Conservation (phyloP, 2,797 vertebrate genomes). For the Thamnophis elegans region DNA sequence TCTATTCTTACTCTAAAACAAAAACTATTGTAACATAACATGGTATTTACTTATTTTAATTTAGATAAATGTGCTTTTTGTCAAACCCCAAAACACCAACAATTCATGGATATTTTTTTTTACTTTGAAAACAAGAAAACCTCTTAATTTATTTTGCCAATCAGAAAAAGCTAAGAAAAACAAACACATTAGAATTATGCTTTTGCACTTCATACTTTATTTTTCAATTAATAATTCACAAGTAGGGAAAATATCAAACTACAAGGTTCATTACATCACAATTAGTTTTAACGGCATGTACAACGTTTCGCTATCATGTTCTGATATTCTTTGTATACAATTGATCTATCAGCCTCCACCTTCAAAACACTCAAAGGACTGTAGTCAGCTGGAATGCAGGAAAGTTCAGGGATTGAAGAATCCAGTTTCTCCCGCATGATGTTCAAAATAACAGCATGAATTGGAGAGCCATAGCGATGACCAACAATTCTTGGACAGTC, state of each 20-base stretch:
- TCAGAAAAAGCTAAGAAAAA: conserved; percentile 44
- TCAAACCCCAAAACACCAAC: conserved; percentile 22
- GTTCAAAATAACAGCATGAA: conserved; percentile 93
- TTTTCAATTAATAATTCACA: rapidly evolving
- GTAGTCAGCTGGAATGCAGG: conserved; percentile 90
- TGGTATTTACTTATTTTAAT: conserved; percentile 43
- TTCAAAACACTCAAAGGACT: conserved; percentile 89
- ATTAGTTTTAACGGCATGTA: conserved; percentile 81
- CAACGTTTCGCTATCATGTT: conserved; percentile 94
- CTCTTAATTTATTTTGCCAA: conserved; percentile 26
- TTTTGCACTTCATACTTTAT: not conserved
- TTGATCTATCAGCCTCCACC: conserved; percentile 88
- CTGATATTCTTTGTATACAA: conserved; percentile 91
- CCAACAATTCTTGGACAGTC: conserved; percentile 82
- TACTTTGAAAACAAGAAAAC: conserved; percentile 43
- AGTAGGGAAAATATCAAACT: not conserved
- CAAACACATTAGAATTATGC: conserved; percentile 10
- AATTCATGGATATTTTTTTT: conserved; percentile 24
- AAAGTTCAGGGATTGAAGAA: conserved; percentile 82
- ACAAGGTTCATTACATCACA: rapidly evolving
- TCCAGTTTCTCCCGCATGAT: conserved; percentile 91
- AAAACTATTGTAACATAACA: not conserved
- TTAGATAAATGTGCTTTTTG: conserved; percentile 42
- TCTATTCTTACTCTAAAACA: not conserved
- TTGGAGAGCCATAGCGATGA: conserved; percentile 88